Evolutionary conservation across 2,888 invertebrate genomes (phyloP).

Genomic region (Mellilla xanthometata): DNA sequence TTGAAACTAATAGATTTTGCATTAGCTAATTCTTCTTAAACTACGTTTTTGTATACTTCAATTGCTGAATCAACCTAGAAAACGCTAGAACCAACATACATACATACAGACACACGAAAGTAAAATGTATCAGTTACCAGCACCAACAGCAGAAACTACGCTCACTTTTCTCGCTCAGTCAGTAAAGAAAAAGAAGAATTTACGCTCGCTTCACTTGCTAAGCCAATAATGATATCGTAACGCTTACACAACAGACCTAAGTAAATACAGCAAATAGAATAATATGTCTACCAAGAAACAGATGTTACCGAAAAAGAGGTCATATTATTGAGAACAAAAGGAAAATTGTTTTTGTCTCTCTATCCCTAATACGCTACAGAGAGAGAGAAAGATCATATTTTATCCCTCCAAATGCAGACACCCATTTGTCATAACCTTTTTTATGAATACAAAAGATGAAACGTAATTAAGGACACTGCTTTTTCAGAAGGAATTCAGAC

Average conservation of each 20-base stretch:
- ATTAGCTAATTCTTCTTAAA: no score
- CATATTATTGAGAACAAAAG: conserved; percentile 41
- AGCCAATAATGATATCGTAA: conserved; percentile 37
- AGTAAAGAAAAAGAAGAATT: no score
- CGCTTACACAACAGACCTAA: conserved; percentile 31
- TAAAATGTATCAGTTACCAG: no score
- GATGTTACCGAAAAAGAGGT: conserved; percentile 40
- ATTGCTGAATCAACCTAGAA: no score
- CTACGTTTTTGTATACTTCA: no score
- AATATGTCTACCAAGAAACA: conserved; percentile 27
- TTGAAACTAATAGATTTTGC: no score
- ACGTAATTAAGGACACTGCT: conserved; percentile 1
- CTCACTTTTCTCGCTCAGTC: no score
- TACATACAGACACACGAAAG: no score
- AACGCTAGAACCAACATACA: no score
- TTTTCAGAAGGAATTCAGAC: no score
- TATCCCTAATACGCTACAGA: conserved; percentile 25
- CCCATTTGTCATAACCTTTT: conserved; percentile 9
- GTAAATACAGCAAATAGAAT: conserved; percentile 33
- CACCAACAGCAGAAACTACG: no score
- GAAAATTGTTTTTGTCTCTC: conserved; percentile 48
- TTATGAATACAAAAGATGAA: conserved; percentile 4
- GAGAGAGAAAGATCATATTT: conserved; percentile 21
- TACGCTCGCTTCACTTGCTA: no score
- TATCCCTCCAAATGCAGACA: conserved; percentile 10